Conservation (phyloP, 2,797 vertebrate species). For the Emydoidea blandingii region DNA sequence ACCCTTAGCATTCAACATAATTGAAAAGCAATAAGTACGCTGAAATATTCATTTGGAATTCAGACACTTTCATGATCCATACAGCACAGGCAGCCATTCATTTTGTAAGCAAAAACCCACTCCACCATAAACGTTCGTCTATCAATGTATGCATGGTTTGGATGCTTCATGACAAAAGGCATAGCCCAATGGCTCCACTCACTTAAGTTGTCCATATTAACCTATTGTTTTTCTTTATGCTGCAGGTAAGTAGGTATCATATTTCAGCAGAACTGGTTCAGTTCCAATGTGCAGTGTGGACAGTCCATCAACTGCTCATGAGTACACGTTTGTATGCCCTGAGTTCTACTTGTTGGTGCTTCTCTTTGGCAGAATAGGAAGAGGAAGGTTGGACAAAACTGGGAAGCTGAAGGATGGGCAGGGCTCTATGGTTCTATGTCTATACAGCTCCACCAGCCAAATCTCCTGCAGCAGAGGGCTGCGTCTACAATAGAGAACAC, state of each 20-base stretch:
- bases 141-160: rapidly evolving
- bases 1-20: neutral
- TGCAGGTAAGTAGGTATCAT: neutral
- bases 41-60: conserved; percentile 6
- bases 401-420: neutral
- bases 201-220: neutral
- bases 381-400: neutral
- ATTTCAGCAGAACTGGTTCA: neutral
- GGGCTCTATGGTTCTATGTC: neutral
- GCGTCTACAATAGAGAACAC: neutral
- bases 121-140: neutral
- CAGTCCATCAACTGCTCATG: neutral
- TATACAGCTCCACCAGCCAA: neutral
- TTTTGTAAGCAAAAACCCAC: neutral
- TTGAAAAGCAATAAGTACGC: neutral
- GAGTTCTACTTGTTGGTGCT: neutral
- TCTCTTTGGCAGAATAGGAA: neutral
- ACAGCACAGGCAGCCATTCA: neutral
- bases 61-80: neutral
- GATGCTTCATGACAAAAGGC: neutral
- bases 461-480: neutral
- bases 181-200: neutral
- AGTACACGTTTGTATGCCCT: neutral
- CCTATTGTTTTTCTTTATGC: neutral
- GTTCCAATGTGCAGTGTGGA: neutral